Base-by-base conservation (phyloP, 2,888 invertebrate species). In the Drosophila nr. perissopoda region DNA sequence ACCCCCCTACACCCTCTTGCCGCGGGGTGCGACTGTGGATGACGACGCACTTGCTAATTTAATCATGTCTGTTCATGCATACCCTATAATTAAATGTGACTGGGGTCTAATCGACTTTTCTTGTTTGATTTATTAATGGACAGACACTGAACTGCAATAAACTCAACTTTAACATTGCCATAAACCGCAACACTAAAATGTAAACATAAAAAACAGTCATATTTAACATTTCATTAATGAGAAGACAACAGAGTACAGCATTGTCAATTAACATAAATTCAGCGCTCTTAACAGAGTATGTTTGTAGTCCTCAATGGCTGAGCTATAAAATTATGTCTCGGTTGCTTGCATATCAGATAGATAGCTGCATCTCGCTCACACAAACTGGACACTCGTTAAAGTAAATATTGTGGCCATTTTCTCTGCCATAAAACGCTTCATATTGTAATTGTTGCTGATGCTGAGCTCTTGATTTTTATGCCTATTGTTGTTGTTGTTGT, bases 31-130 rank as follows among this genome's bases (percentile, higher is more conserved):
- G n/a, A 27, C 59, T 10, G 16, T 25, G 27, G 33, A 42, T 56
- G 67, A 29, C 77, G 56, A 84, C 70, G 82, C 80, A 88, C 80
- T 89, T 72, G 86, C 81, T 88, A 86, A 89, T 89, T 85, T 68
- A 85, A 85, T 86, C 72, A 70, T 79, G 54, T 59, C 79, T 54
- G 46, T 36, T 25, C 18, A 42, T 51, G 42, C 16, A 72, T 78
- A 81, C 78, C 78, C 77, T 78, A 16, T 59, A 72, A 62, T 61
- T 54, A 66, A 11, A 27, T 31, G 31, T 10, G 10, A 4, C 2
- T 27, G 27, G 16, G 18, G 13, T 29, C 29, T 6, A 11, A 10
- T 49, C 25, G 21, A 25, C 46, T 16, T 46, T 46, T 16, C 16
- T 4, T 25, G 16, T 8, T 18, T 18, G 2, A 21, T 21, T 60